Evolutionary conservation across 2,888 invertebrate species (phyloP).

Genomic region (Physocephala rufipes): DNA sequence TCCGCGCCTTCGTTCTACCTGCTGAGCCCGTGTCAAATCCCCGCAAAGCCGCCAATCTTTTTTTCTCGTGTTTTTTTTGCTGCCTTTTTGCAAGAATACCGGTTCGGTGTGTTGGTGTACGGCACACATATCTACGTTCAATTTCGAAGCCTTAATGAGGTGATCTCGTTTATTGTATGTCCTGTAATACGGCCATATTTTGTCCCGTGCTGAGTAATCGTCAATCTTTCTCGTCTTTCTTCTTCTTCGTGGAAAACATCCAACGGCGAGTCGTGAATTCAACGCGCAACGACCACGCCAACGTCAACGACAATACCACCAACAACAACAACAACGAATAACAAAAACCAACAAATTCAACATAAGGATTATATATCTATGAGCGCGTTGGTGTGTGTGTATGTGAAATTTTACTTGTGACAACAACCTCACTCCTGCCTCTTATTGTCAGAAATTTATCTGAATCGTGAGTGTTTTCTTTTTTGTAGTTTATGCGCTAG

Average conservation of each 20-base stretch:
- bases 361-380: no score
- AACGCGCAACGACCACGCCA: background rate
- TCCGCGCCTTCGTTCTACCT: background rate
- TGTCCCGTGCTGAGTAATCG: conserved; percentile 5
- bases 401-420: no score
- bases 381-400: no score
- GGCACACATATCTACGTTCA: background rate
- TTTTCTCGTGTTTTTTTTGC: no score
- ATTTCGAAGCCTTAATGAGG: background rate
- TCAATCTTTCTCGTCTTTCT: background rate
- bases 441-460: no score
- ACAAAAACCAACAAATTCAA: no score
- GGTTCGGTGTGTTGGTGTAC: background rate
- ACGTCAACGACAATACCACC: no score
- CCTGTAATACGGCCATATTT: background rate
- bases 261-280: conserved; percentile 6
- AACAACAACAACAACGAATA: no score
- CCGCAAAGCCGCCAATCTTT: background rate
- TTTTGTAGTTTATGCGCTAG: no score
- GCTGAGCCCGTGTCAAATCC: background rate
- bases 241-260: conserved; percentile 18
- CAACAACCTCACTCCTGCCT: no score
- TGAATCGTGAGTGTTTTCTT: no score
- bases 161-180: no score
- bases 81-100: background rate